phyloP scores from a whole-genome alignment of 2,888 invertebrate species.

The Heliconius erato region DNA sequence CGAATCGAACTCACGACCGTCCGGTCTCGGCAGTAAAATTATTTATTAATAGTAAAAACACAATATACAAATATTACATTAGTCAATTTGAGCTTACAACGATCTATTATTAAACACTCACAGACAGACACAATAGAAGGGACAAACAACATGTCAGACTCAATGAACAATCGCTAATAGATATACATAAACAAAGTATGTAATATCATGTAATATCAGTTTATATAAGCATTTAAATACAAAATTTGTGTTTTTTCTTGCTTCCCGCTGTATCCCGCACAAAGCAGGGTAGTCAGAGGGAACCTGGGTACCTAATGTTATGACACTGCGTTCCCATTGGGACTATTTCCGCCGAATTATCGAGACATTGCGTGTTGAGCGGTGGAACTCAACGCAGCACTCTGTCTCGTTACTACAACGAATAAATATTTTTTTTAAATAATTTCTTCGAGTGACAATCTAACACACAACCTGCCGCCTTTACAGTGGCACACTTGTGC shows the following conservation, averaged over 20 bases:
- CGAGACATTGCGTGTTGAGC: no score
- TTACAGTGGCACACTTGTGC: no score
- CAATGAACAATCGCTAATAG: background rate
- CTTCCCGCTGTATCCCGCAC: background rate
- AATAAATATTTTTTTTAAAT: no score
- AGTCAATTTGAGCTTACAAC: background rate
- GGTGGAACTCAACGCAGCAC: no score
- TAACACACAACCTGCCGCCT: no score
- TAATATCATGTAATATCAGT: background rate
- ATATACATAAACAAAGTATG: background rate
- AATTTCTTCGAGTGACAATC: no score
- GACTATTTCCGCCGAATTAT: no score
- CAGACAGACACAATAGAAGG: slow-evolving; percentile 14
- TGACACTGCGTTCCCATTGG: no score
- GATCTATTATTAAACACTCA: slow-evolving; percentile 1
- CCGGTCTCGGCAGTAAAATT: background rate
- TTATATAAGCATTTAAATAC: background rate
- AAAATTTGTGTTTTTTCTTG: background rate
- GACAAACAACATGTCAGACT: background rate
- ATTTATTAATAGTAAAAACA: background rate
- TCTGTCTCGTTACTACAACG: no score
- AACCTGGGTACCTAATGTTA: background rate
- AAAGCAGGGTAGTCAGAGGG: background rate
- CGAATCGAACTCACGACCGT: no score
- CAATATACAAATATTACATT: background rate